These are phyloP conservation scores for Baccha elongata DNA, from an alignment of 2,888 invertebrate species.

Conservation along the genomic window DNA sequence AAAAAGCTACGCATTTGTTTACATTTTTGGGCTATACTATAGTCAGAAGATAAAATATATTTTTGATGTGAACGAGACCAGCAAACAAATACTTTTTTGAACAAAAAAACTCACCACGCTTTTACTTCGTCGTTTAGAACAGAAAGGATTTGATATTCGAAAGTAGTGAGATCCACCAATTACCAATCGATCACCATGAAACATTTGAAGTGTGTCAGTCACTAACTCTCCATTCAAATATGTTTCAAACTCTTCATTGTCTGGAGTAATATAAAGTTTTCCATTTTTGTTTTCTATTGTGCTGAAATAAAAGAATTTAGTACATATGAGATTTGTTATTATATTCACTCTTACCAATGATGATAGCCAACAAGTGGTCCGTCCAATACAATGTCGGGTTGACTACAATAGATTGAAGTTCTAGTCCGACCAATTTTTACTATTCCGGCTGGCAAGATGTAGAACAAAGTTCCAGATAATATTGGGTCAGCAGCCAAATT, in stretches of 20 bases:
- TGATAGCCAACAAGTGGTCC: conserved; percentile 85
- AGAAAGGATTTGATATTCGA: conserved; percentile 83
- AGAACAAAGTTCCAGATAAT: conserved; percentile 83
- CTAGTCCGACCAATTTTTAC: conserved; percentile 80
- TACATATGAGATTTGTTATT: conserved; percentile 3
- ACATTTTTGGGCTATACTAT: too few species aligned
- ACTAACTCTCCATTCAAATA: conserved; percentile 84
- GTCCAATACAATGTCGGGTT: conserved; percentile 85
- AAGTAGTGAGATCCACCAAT: conserved; percentile 85
- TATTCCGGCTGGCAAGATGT: conserved; percentile 79
- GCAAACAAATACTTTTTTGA: too few species aligned
- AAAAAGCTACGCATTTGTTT: too few species aligned
- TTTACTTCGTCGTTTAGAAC: conserved; percentile 76
- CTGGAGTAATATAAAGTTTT: conserved; percentile 82
- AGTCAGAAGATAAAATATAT: too few species aligned
- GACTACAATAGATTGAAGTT: conserved; percentile 76
- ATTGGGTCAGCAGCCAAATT: conserved; percentile 87
- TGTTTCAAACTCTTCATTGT: conserved; percentile 83
- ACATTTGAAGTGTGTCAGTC: conserved; percentile 80
- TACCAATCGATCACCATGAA: conserved; percentile 84
- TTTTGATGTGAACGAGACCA: too few species aligned
- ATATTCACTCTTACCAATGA: conserved; percentile 83
- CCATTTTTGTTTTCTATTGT: conserved; percentile 83
- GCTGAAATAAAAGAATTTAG: conserved; percentile 76
- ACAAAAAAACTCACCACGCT: conserved; percentile 76